Evolutionary conservation across 2,797 vertebrate genomes (phyloP), one percentile per base, ranked within the genome.

Genomic region (Tauraco hartlaubi): DNA sequence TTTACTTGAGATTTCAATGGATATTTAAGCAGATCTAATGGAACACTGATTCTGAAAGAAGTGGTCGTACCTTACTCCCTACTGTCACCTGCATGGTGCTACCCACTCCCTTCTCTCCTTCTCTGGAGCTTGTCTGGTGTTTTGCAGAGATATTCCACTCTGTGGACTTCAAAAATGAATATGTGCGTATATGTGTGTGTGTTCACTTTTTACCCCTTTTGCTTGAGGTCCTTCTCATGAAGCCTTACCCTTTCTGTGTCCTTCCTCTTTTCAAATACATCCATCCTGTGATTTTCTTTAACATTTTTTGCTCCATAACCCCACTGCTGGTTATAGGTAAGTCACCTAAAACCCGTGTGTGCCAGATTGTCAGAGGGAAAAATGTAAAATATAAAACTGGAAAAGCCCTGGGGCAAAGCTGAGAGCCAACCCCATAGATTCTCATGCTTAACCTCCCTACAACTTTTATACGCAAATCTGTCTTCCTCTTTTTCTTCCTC

Each of bases 131-230:
- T 48, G n/a, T 61, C 66, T 69, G 20, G 48, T 12, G 6, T 26
- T 93, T 92, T 66, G 11, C 11, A 75, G 61, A 63, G 12, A 20
- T 25, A 13, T 31, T 75, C 15, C 6, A 7, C 41, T 84, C 41
- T 25, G 35, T 15, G 22, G 31, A 59, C 26, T 68, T 89, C 22
- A 66, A 51, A 84, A 89, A 51, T 3, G 9, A 74, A 9, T 4
- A 3, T 31, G 31, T 35, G 26, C 11, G 12, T 41, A 41, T 14
- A 5, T 5, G 5, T 15, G 28, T 0, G 0, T 29, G 9, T 18
- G 4, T 49, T 61, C 28, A 26, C 22, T 44, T 64, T 41, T 7
- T 5, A 2, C 11, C 1, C 3, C 6, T 62, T 64, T 49, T 17
- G 4, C 43, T 35, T 61, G 18, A 6, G 31, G 21, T 71, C 22